Conservation (phyloP, 2,888 invertebrate species). For the Eupithecia vulgata region DNA sequence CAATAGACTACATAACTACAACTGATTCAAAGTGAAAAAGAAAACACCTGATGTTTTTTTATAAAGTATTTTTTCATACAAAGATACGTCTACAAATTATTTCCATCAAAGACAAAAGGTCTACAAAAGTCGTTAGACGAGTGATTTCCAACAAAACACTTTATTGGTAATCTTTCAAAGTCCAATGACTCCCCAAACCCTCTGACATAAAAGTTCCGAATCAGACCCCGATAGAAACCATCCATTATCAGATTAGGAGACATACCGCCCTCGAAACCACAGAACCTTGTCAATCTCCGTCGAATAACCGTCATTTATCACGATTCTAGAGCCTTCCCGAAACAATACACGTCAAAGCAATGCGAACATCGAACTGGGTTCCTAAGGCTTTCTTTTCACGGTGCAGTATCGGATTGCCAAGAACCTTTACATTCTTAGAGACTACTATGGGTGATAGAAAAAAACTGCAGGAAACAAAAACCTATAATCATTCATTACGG, state of each 20-base stretch:
- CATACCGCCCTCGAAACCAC: conserved; percentile 36
- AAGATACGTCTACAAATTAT: background rate
- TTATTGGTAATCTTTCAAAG: conserved; percentile 11
- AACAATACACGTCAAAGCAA: conserved; percentile 46
- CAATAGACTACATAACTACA: too few relatives aligned
- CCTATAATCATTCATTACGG: too few relatives aligned
- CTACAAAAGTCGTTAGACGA: background rate
- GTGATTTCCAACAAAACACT: conserved; percentile 11
- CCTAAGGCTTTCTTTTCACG: conserved; percentile 31
- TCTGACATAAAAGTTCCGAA: conserved; percentile 20
- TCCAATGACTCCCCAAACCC: conserved; percentile 3
- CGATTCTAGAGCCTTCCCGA: conserved; percentile 39
- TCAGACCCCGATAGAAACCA: conserved; percentile 28
- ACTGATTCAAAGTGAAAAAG: too few relatives aligned
- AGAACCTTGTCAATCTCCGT: conserved; percentile 55
- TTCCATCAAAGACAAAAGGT: background rate
- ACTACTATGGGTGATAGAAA: background rate
- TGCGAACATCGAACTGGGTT: conserved; percentile 39
- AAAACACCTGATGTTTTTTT: background rate
- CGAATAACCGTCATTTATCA: conserved; percentile 60
- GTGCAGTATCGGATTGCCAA: background rate
- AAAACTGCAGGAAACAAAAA: background rate
- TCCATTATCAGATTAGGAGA: conserved; percentile 36
- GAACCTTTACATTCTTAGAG: background rate
- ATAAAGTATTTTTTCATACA: background rate